These are phyloP conservation scores for Magallana angulata DNA, from an alignment of 1,140 invertebrate genomes.

Conservation along the genomic window DNA sequence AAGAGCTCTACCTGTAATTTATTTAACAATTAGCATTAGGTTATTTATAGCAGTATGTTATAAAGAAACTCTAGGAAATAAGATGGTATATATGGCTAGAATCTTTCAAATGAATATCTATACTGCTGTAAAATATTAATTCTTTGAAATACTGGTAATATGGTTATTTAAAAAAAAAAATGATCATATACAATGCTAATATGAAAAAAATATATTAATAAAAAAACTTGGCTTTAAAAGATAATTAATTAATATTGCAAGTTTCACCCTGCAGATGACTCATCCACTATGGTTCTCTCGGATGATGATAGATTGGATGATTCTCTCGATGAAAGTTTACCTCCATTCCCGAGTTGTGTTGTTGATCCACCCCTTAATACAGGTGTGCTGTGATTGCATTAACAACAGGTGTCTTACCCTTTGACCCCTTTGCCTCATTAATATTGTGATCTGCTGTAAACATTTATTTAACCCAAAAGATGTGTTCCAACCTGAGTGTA, in stretches of 20 bases:
- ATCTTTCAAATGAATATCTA: background rate
- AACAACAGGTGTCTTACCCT: slow-evolving; percentile 22
- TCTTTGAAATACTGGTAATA: background rate
- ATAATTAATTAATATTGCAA: slow-evolving; percentile 26
- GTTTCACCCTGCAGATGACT: slow-evolving; percentile 29
- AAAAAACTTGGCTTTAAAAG: background rate
- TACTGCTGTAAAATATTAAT: slow-evolving; percentile 1
- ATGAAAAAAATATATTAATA: background rate
- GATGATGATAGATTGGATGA: slow-evolving; percentile 23
- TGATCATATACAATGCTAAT: background rate
- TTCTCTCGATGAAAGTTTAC: slow-evolving; percentile 32
- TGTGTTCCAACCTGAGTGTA: too few species aligned
- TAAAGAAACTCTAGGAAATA: too few species aligned
- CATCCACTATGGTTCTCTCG: slow-evolving; percentile 20
- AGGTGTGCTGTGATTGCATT: slow-evolving; percentile 42
- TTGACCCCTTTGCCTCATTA: background rate
- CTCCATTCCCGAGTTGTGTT: slow-evolving; percentile 22
- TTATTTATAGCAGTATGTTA: background rate
- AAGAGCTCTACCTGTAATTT: background rate
- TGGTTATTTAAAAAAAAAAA: background rate
- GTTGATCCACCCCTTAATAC: slow-evolving; percentile 33
- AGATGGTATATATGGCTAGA: too few species aligned
- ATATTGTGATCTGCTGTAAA: slow-evolving; percentile 6
- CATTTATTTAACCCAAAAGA: background rate
- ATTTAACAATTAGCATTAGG: slow-evolving; percentile 7